Conservation (phyloP, 2,888 invertebrate species). For the Parochlus steinenii region DNA sequence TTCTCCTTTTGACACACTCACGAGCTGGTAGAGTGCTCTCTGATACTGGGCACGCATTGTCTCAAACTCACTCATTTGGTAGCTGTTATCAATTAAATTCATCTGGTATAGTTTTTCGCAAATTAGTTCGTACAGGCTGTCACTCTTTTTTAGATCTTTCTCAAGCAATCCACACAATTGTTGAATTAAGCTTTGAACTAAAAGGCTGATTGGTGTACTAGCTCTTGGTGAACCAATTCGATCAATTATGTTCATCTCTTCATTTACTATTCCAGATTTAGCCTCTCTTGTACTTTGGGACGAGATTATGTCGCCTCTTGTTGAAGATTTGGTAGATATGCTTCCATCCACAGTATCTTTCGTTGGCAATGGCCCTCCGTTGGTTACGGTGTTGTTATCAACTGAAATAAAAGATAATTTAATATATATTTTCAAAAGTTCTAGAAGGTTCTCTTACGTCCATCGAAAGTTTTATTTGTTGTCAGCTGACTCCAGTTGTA, state of each 20-base stretch:
- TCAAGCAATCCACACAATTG: slow-evolving; percentile 49
- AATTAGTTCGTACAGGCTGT: slow-evolving; percentile 45
- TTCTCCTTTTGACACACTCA: slow-evolving; percentile 39
- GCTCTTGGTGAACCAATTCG: neutral
- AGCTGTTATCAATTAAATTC: slow-evolving; percentile 53
- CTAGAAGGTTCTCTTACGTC: slow-evolving; percentile 18
- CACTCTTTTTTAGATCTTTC: slow-evolving; percentile 38
- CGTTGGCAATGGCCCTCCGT: neutral
- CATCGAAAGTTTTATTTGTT: slow-evolving; percentile 26
- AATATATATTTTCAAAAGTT: neutral
- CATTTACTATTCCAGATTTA: slow-evolving; percentile 1
- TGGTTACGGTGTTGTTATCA: too few species aligned
- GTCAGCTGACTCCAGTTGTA: slow-evolving; percentile 19
- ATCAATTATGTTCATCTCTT: too few species aligned
- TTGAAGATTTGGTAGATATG: slow-evolving; percentile 3
- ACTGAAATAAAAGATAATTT: neutral
- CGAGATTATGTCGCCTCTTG: neutral
- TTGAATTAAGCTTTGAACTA: slow-evolving; percentile 53
- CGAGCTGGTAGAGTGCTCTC: slow-evolving; percentile 43
- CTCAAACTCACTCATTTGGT: slow-evolving; percentile 50
- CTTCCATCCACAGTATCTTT: slow-evolving; percentile 1
- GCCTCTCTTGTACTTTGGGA: neutral
- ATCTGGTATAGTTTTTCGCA: slow-evolving; percentile 49
- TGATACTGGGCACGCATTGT: slow-evolving; percentile 51
- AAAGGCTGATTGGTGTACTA: slow-evolving; percentile 23